Evolutionary conservation across 1,140 invertebrate species (phyloP).

Genomic region (Phymastichus coffea): DNA sequence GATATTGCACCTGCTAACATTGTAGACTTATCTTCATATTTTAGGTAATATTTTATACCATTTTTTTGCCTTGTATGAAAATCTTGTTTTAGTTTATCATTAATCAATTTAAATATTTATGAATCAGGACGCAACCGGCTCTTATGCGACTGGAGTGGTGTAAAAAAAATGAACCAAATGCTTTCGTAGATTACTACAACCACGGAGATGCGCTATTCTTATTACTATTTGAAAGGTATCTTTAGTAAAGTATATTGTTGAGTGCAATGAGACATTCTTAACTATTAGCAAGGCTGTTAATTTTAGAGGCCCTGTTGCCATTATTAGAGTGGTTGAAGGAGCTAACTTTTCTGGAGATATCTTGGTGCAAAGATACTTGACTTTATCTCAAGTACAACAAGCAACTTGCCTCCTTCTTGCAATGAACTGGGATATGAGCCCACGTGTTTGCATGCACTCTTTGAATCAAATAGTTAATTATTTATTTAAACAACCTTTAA

Average conservation of each 20-base stretch:
- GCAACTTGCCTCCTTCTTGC: conserved; percentile 69
- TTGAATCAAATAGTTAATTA: conserved; percentile 73
- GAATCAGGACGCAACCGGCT: conserved; percentile 57
- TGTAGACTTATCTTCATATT: conserved; percentile 70
- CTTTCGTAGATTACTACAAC: conserved; percentile 52
- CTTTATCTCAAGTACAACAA: conserved; percentile 64
- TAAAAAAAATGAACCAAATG: conserved; percentile 56
- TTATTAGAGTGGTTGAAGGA: conserved; percentile 54
- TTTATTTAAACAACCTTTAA: conserved; percentile 66
- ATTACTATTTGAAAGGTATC: conserved; percentile 64
- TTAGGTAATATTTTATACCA: conserved; percentile 62
- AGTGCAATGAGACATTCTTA: conserved; percentile 5
- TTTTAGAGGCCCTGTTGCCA: conserved; percentile 55
- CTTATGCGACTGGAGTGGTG: conserved; percentile 61
- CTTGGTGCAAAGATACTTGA: conserved; percentile 68
- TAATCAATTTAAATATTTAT: too few species aligned
- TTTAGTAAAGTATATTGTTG: not conserved
- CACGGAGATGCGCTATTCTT: conserved; percentile 57
- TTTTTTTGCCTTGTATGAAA: too few species aligned
- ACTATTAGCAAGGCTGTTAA: conserved; percentile 13
- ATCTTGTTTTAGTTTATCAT: too few species aligned
- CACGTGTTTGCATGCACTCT: conserved; percentile 66
- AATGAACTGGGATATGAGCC: conserved; percentile 73
- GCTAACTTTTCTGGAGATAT: conserved; percentile 58
- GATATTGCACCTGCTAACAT: conserved; percentile 64